A percentile compares a stretch with the other conserved stretches of the same genome.
Evolutionary conservation across 1,140 invertebrate genomes (phyloP).

Genomic region (Euura lappo): DNA sequence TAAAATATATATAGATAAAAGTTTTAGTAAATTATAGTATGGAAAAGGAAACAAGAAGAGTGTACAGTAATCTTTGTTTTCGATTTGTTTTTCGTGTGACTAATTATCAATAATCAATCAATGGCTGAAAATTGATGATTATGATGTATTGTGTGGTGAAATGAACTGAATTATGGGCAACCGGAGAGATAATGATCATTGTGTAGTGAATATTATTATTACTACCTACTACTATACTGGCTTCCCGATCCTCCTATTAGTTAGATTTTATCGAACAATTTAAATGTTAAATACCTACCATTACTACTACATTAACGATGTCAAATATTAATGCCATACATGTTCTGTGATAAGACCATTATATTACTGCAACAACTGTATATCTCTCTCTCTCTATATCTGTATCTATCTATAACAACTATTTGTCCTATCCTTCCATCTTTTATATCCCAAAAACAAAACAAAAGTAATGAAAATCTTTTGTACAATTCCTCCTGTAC

Average conservation of each 20-base stretch:
- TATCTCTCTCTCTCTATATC: conserved; percentile 42
- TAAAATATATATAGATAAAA: conserved; percentile 50
- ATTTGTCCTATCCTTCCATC: neutral
- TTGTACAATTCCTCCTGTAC: neutral
- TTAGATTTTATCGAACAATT: conserved; percentile 55
- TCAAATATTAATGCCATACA: conserved; percentile 64
- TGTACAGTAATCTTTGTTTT: conserved; percentile 42
- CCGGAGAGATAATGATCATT: conserved; percentile 49
- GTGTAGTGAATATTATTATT: conserved; percentile 42
- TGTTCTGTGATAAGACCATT: conserved; percentile 65
- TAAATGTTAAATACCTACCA: conserved; percentile 48
- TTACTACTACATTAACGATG: conserved; percentile 54
- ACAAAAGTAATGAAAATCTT: too few species aligned
- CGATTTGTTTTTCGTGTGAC: conserved; percentile 34
- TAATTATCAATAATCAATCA: conserved; percentile 24
- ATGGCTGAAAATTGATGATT: conserved; percentile 16
- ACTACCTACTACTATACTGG: conserved; percentile 45
- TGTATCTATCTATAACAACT: neutral
- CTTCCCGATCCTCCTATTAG: conserved; percentile 55
- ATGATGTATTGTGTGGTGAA: conserved; percentile 10
- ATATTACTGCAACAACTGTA: conserved; percentile 59
- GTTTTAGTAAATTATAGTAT: conserved; percentile 58
- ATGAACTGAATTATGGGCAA: conserved; percentile 57
- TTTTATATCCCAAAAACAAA: neutral
- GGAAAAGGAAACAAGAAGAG: conserved; percentile 14